Evolutionary conservation across 2,113 vertebrate species (phyloP), one percentile per base, ranked within the genome.

Genomic region (Neomonachus schauinslandi): DNA sequence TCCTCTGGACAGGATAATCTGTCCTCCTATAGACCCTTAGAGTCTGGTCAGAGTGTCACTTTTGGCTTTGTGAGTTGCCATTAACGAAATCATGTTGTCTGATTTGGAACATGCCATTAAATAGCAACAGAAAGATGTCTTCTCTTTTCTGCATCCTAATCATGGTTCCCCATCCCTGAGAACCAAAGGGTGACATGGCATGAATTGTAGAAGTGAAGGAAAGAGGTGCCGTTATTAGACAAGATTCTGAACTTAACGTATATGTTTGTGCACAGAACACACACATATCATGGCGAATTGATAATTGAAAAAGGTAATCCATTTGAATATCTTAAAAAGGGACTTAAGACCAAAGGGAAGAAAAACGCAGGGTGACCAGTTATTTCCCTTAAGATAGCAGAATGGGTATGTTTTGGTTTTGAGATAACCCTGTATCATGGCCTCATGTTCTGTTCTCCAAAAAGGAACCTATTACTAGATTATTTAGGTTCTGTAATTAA

Each of bases 101-200:
- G 36, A 91, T 77, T 97, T 61, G 89, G 83, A 96, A 61, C 86
- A 55, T 96, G 77, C 67, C 36, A 79, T 94, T 95, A 86, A 89
- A 63, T 92, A 94, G 28, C 53, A 97, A 92, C 10, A 71, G 59
- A 89, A 87, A 92, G 46, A 94, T 89, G 4, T 46, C 31, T 88
- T 91, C 28, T 83, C 6, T 92, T 88, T n/a, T 76, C 72, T 85
- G n/a, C 36, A 55, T 80, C 49, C 14, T 49, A 84, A 93, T 81
- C 90, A 77, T 88, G 69, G 33, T 59, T 92, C 33, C 46, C 39
- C 9, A 84, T 67, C 24, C 12, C 53, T 92, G 61, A 91, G 39
- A 55, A 94, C 71, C 46, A 72, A 88, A 96, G 46, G 33, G 59
- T 95, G 59, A 77, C 10, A 63, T 51, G 67, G 33, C 11, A 63